Evolutionary conservation across 2,888 invertebrate genomes (phyloP).

Genomic region (Phaonia tiefii): DNA sequence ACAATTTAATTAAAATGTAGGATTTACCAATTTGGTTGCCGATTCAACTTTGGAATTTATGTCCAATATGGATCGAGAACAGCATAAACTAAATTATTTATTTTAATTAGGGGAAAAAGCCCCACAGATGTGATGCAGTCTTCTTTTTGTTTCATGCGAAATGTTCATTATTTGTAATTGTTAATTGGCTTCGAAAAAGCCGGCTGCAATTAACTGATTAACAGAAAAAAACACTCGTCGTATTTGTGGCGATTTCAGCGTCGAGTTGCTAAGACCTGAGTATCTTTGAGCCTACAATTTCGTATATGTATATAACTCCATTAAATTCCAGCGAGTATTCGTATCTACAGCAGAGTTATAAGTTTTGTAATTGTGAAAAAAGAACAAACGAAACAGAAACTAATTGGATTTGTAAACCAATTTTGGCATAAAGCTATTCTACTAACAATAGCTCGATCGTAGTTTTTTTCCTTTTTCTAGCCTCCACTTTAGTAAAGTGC

Average conservation of each 20-base stretch:
- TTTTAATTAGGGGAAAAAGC: conserved; percentile 29
- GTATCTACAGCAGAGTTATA: conserved; percentile 31
- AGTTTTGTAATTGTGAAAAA: conserved; percentile 5
- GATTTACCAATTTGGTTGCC: conserved; percentile 11
- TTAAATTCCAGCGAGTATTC: conserved; percentile 7
- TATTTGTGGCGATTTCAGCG: background rate
- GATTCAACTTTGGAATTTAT: background rate
- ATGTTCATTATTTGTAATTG: conserved; percentile 47
- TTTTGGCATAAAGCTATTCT: conserved; percentile 40
- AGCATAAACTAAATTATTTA: conserved; percentile 38
- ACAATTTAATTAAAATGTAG: conserved; percentile 41
- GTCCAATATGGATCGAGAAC: conserved; percentile 11
- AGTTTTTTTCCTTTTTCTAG: background rate
- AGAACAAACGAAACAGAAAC: conserved; percentile 47
- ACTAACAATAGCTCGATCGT: background rate
- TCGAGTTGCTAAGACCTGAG: background rate
- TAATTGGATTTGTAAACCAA: conserved; percentile 65
- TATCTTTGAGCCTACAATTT: background rate
- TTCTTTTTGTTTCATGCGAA: conserved; percentile 10
- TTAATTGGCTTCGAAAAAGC: conserved; percentile 48
- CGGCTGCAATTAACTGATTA: conserved; percentile 45
- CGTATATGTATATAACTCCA: conserved; percentile 37
- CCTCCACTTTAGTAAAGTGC: background rate
- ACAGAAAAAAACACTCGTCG: conserved; percentile 16
- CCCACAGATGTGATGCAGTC: background rate